These are phyloP conservation scores for Cloeon dipterum DNA, from an alignment of 2,888 invertebrate genomes.

Conservation along the genomic window DNA sequence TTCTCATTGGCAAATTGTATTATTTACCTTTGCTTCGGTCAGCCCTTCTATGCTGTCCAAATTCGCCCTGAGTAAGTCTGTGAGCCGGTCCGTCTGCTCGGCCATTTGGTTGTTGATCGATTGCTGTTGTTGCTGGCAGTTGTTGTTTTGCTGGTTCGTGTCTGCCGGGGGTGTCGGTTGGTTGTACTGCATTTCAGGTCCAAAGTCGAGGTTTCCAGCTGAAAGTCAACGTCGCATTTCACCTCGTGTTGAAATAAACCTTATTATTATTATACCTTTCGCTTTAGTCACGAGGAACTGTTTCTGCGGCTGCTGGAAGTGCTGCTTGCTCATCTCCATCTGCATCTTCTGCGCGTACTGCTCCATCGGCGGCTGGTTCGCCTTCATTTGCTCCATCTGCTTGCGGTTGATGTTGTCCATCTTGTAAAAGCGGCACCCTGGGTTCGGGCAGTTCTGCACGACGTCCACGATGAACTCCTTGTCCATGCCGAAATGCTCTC, in stretches of 20 bases:
- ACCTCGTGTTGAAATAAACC: too few species aligned
- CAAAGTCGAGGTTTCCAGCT: too few species aligned
- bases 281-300: not conserved
- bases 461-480: conserved; percentile 76
- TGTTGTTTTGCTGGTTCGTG: conserved; percentile 41
- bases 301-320: too few species aligned
- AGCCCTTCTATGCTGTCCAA: conserved; percentile 44
- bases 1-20: too few species aligned
- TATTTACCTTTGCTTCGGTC: conserved; percentile 12
- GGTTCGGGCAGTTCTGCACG: conserved; percentile 71
- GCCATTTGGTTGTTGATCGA: not conserved
- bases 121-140: conserved; percentile 15
- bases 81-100: conserved; percentile 26
- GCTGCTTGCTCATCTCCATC: too few species aligned
- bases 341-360: not conserved
- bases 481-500: conserved; percentile 70
- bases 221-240: too few species aligned
- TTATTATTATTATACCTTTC: not conserved
- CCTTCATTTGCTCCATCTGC: conserved; percentile 8
- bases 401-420: conserved; percentile 27
- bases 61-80: conserved; percentile 48
- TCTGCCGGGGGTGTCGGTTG: too few species aligned
- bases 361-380: not conserved
- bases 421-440: conserved; percentile 69
- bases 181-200: not conserved